Conservation (phyloP, 2,888 invertebrate species). For the Oegoconia quadripuncta region DNA sequence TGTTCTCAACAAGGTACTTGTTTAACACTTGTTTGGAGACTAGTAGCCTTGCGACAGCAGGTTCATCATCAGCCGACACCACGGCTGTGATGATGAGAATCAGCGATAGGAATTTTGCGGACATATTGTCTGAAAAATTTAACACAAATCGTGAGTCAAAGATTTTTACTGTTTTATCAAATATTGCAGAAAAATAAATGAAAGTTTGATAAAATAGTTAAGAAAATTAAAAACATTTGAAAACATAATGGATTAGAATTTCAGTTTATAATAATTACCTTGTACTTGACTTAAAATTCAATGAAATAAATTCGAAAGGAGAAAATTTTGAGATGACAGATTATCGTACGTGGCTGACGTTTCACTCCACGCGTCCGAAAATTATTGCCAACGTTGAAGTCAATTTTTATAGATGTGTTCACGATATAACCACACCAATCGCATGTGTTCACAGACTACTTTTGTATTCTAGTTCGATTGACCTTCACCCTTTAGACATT, state of each 20-base stretch:
- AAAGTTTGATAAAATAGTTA: background rate
- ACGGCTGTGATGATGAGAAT: slow-evolving; percentile 65
- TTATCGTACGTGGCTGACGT: slow-evolving; percentile 74
- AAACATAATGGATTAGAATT: slow-evolving; percentile 1
- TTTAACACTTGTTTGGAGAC: slow-evolving; percentile 97
- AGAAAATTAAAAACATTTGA: background rate
- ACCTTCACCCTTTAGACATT: too few relatives aligned
- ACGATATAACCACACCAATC: too few relatives aligned
- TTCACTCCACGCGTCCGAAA: slow-evolving; percentile 75
- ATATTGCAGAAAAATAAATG: slow-evolving; percentile 15
- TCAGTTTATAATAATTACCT: slow-evolving; percentile 24
- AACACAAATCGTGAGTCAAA: too few relatives aligned
- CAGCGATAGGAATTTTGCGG: slow-evolving; percentile 62
- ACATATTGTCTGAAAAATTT: slow-evolving; percentile 60
- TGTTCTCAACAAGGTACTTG: slow-evolving; percentile 96
- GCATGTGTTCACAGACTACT: too few relatives aligned
- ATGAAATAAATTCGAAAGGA: slow-evolving; percentile 21
- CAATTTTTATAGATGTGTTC: slow-evolving; percentile 22
- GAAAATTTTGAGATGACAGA: slow-evolving; percentile 43
- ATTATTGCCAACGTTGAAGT: slow-evolving; percentile 39
- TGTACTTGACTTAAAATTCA: slow-evolving; percentile 13
- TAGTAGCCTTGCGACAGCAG: slow-evolving; percentile 88
- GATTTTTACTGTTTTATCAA: too few relatives aligned
- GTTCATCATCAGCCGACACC: slow-evolving; percentile 82
- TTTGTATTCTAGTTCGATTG: too few relatives aligned